These are phyloP conservation scores for Geophilus truncorum DNA, from an alignment of 2,888 invertebrate genomes.

Conservation along the genomic window DNA sequence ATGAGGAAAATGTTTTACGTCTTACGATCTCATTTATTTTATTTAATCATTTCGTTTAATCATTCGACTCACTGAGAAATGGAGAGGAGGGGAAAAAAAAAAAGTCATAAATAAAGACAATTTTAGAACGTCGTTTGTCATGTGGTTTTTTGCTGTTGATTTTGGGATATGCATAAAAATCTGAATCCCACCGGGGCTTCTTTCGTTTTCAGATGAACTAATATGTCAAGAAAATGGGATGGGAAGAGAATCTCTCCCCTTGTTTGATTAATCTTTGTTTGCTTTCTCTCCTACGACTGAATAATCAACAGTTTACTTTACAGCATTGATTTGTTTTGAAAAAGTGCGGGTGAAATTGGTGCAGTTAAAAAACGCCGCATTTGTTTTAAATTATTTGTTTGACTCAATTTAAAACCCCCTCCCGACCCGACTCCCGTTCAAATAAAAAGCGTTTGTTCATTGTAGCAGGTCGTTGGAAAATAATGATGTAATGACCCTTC, in stretches of 20 bases:
- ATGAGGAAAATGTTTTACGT: background rate
- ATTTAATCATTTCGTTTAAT: constrained; percentile 20
- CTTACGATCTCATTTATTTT: constrained; percentile 3
- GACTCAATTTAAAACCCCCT: background rate
- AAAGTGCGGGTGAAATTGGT: background rate
- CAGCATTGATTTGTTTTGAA: background rate
- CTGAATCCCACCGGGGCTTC: background rate
- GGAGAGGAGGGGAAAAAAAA: background rate
- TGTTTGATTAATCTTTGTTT: constrained; percentile 22
- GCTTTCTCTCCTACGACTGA: background rate
- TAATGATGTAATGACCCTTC: constrained; percentile 27
- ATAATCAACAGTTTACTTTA: background rate
- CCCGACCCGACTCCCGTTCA: too few species aligned
- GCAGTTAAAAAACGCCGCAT: background rate
- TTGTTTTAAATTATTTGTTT: constrained; percentile 20
- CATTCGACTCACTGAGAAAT: background rate
- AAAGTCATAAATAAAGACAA: constrained; percentile 10
- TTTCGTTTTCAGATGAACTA: background rate
- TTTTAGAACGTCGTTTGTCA: constrained; percentile 15
- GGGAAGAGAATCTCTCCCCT: background rate
- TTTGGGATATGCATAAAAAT: constrained; percentile 1
- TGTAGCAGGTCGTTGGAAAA: constrained; percentile 21
- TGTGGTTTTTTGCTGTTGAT: background rate
- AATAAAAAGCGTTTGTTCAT: constrained; percentile 21
- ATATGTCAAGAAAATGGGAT: background rate